phyloP scores from a whole-genome alignment of 2,113 vertebrate species.

The Dicentrarchus labrax region DNA sequence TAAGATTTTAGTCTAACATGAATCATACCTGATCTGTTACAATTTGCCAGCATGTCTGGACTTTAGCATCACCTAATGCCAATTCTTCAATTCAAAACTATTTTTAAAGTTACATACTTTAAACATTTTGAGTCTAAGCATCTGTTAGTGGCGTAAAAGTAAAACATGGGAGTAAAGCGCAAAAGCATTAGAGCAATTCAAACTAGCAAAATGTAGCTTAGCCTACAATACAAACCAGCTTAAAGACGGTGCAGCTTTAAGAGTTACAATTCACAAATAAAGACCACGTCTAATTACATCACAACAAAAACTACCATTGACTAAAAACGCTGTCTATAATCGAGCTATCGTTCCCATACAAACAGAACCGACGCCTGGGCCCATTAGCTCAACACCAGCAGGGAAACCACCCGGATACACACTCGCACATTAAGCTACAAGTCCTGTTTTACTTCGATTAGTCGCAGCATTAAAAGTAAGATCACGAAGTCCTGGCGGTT shows the following conservation, averaged over 20 bases:
- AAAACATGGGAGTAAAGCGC: accelerated
- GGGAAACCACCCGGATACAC: background rate
- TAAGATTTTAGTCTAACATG: too few relatives aligned
- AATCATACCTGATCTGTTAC: too few relatives aligned
- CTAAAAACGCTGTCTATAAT: accelerated
- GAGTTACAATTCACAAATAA: accelerated
- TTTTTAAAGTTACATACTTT: background rate
- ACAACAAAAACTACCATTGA: background rate
- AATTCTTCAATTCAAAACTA: too few relatives aligned
- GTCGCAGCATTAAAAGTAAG: accelerated
- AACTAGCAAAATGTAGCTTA: background rate
- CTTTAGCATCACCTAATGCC: background rate
- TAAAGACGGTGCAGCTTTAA: too few relatives aligned
- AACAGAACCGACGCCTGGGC: background rate
- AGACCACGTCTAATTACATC: too few relatives aligned
- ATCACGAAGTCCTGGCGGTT: accelerated
- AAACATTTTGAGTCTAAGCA: background rate
- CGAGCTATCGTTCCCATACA: background rate
- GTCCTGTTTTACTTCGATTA: accelerated
- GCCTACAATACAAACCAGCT: background rate
- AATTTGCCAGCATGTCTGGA: background rate
- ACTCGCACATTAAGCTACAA: background rate
- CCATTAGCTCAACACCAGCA: background rate
- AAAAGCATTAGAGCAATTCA: accelerated
- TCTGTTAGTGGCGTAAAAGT: accelerated